Conservation (phyloP, 2,113 vertebrate species). For the Andinoacara biseriatus region DNA sequence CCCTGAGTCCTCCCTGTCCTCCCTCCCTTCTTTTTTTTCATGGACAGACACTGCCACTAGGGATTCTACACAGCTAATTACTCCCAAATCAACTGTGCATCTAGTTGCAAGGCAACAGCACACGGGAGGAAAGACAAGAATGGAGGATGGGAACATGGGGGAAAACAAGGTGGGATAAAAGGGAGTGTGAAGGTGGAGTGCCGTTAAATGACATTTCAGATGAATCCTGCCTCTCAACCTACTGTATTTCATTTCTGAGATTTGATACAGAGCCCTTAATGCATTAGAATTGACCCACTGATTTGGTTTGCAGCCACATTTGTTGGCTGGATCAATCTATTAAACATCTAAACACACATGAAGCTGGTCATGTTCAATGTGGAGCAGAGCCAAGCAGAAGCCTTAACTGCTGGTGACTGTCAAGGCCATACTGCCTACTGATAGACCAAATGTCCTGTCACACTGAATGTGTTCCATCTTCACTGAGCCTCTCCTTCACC, state of each 20-base stretch:
- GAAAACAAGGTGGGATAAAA: constrained; percentile 28
- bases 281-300: neutral
- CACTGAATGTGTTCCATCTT: constrained; percentile 49
- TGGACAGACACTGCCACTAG: constrained; percentile 50
- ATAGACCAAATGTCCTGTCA: constrained; percentile 43
- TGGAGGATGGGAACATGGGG: constrained; percentile 45
- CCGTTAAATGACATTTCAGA: neutral
- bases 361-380: constrained; percentile 29
- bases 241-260: neutral
- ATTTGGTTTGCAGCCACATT: constrained; percentile 8
- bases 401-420: constrained; percentile 33
- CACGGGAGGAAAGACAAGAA: constrained; percentile 51
- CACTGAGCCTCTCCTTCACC: constrained; percentile 39
- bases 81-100: constrained; percentile 67
- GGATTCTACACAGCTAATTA: constrained; percentile 78
- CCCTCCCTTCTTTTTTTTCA: constrained; percentile 42
- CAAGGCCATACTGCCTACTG: constrained; percentile 54
- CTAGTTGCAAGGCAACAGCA: constrained; percentile 66
- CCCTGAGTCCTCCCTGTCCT: constrained; percentile 14
- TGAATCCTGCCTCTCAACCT: neutral
- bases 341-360: neutral
- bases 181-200: neutral
- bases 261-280: neutral
- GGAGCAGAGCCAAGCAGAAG: constrained; percentile 41
- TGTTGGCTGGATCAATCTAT: constrained; percentile 10